Base-by-base conservation (phyloP, 1,140 invertebrate genomes). In the Lepidurus arcticus region DNA sequence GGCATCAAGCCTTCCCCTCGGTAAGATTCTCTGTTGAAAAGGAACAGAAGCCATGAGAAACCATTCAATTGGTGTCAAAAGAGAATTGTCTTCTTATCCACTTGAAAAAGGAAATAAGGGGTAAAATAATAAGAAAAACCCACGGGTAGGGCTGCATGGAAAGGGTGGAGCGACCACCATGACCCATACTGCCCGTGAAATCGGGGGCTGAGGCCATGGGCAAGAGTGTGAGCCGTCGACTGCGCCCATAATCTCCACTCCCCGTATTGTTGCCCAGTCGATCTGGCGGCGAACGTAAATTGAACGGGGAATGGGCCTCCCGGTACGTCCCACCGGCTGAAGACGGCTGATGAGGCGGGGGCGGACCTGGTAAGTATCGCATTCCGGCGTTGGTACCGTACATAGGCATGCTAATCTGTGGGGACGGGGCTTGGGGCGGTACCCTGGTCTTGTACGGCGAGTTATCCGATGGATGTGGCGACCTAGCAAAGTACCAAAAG, bases 261-360 rank as follows among this genome's bases (percentile, higher is more conserved):
- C 53, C 53, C 16, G 16, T 21, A 16, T 7, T 65, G 53, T 21
- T 65, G 53, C n/a, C 53, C 47, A 74, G 44, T 2, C 53, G 73
- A 74, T 77, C 73, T 45, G 75, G 78, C 21, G 74, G 73, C 65
- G 75, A 75, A 16, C 75, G 79, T 13, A 80, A 21, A 77, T 75
- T 45, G 75, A 76, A 78, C 21, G 74, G 53, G 11, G 79, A n/a
- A 16, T 42, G 65, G 13, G 78, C 75, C 26, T 47, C 79, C 13
- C 78, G 73, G 53, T 65, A 65, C 4, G 53, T 65, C 16, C 10
- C 21, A 21, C 16, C 53, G 16, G 16, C 53, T 65, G 21, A 21
- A 13, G 53, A 21, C 53, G 53, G 53, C 53, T 65, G 53, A 21
- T 65, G 53, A n/a, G 53, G 53, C 8, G 53, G 53, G 16, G 53